Conservation (phyloP, 2,888 invertebrate species). For the Amiota mariae region DNA sequence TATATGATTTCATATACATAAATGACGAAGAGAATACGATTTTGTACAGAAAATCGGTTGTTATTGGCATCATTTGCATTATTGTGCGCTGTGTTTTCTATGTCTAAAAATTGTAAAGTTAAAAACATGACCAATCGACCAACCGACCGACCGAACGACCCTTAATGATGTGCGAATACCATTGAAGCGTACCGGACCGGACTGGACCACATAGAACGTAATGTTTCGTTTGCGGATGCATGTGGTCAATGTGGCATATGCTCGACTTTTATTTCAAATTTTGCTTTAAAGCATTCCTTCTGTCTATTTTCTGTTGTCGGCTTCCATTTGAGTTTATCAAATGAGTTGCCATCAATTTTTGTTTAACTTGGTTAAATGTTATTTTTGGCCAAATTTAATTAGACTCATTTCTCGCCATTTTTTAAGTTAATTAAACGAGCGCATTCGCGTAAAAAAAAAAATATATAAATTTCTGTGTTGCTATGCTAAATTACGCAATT, state of each 20-base stretch:
- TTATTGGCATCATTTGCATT: conserved; percentile 27
- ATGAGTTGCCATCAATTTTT: no score
- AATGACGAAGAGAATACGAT: not conserved
- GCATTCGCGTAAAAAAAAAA: not conserved
- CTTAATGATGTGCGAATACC: not conserved
- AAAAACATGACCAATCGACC: not conserved
- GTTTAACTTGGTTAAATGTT: not conserved
- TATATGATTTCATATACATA: not conserved
- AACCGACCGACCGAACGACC: not conserved
- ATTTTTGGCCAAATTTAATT: conserved; percentile 6
- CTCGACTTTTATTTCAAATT: not conserved
- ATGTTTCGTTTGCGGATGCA: not conserved
- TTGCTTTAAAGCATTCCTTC: not conserved
- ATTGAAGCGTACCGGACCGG: not conserved
- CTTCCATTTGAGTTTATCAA: no score
- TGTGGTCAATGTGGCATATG: conserved; percentile 19
- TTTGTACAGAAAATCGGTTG: not conserved
- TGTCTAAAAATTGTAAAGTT: conserved; percentile 2
- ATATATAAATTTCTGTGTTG: conserved; percentile 31
- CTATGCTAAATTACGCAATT: conserved; percentile 65
- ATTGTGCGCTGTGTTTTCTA: not conserved
- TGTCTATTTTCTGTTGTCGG: not conserved
- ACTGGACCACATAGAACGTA: not conserved
- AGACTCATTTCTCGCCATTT: conserved; percentile 6
- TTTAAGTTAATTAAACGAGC: conserved; percentile 62